These are phyloP conservation scores for Dasypogon diadema DNA, from an alignment of 2,888 invertebrate species.

Conservation along the genomic window DNA sequence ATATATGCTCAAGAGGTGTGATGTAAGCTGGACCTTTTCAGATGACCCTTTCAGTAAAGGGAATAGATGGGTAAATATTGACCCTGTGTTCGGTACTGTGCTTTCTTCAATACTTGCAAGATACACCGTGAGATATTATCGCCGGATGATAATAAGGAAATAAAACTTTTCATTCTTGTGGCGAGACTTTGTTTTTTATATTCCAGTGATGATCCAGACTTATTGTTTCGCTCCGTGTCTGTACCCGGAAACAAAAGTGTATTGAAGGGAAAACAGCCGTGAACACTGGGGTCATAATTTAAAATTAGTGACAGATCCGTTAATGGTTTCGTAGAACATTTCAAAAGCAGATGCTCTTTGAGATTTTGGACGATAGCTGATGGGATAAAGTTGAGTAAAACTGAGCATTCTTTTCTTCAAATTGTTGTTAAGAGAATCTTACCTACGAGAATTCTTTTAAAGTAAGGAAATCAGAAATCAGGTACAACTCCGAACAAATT, in stretches of 20 bases:
- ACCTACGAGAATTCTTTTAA: too few relatives aligned
- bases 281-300: constrained; percentile 24
- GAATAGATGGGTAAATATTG: constrained; percentile 33
- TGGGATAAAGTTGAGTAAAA: too few relatives aligned
- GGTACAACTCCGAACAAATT: too few relatives aligned
- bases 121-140: constrained; percentile 38
- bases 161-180: constrained; percentile 23
- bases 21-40: constrained; percentile 34
- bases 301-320: constrained; percentile 22
- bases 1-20: constrained; percentile 43
- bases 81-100: constrained; percentile 4
- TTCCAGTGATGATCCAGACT: not conserved
- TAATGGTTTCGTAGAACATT: not conserved
- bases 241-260: not conserved
- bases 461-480: too few relatives aligned
- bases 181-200: constrained; percentile 15
- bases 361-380: too few relatives aligned
- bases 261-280: not conserved
- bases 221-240: not conserved
- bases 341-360: constrained; percentile 1
- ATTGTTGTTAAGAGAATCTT: too few relatives aligned
- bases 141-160: constrained; percentile 32
- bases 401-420: too few relatives aligned
- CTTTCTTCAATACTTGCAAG: not conserved
- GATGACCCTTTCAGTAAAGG: constrained; percentile 22